A percentile compares a stretch with the other conserved stretches of the same genome.
These are phyloP conservation scores for Charadrius vociferus DNA, from an alignment of 2,113 vertebrate genomes.

Conservation along the genomic window DNA sequence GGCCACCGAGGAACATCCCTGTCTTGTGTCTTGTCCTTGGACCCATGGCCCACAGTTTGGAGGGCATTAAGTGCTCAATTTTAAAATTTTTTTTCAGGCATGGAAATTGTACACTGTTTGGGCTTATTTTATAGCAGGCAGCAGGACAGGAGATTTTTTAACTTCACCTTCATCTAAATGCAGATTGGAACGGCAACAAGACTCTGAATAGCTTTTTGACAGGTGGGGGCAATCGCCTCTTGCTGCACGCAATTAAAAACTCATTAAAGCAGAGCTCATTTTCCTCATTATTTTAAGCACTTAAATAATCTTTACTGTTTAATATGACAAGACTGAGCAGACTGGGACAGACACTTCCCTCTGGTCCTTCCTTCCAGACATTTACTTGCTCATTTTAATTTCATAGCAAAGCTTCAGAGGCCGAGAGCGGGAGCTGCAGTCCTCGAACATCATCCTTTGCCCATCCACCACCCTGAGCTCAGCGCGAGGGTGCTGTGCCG, in stretches of 20 bases:
- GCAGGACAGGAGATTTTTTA: background rate
- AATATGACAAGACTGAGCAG: slow-evolving; percentile 8
- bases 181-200: background rate
- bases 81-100: background rate
- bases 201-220: background rate
- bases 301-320: slow-evolving; percentile 6
- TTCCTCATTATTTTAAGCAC: slow-evolving; percentile 34
- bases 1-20: rapidly evolving
- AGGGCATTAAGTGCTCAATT: background rate
- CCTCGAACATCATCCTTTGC: background rate
- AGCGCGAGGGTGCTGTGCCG: rapidly evolving
- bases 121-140: background rate
- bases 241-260: slow-evolving; percentile 31
- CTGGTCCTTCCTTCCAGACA: background rate
- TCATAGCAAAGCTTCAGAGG: background rate
- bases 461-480: background rate
- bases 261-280: slow-evolving; percentile 27
- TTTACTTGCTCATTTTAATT: background rate
- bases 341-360: background rate
- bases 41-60: background rate
- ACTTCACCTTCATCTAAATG: background rate
- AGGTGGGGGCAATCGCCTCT: background rate
- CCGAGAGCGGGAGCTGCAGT: background rate
- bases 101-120: background rate
- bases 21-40: background rate